Conservation (phyloP, 1,140 invertebrate genomes). For the Trichonephila clavata region DNA sequence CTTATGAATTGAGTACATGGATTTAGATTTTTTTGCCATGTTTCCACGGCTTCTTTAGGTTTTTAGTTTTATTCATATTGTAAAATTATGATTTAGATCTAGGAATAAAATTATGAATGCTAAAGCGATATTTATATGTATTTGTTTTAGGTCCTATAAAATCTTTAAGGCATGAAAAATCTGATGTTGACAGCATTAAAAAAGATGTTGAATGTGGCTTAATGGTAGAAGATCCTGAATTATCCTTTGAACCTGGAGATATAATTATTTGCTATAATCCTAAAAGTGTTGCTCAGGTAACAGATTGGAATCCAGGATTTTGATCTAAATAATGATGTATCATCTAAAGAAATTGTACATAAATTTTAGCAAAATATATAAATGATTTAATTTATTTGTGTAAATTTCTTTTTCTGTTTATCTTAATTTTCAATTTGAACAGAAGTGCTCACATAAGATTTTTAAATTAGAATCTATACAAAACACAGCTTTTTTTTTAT, state of each 20-base stretch:
- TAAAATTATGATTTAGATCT: too few relatives aligned
- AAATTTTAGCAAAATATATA: neutral
- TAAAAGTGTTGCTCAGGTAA: constrained; percentile 85
- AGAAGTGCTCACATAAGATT: too few relatives aligned
- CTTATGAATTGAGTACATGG: too few relatives aligned
- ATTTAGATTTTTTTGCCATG: too few relatives aligned
- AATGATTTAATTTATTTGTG: neutral
- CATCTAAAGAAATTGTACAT: constrained; percentile 16
- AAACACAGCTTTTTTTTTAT: too few relatives aligned
- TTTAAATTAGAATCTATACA: too few relatives aligned
- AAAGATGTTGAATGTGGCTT: constrained; percentile 93
- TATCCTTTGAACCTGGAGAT: constrained; percentile 89
- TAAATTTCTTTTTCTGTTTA: too few relatives aligned
- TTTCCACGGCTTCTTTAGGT: too few relatives aligned
- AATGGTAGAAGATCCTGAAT: constrained; percentile 85
- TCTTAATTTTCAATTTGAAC: too few relatives aligned
- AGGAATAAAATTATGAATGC: too few relatives aligned
- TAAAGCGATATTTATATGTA: constrained; percentile 36
- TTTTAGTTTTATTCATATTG: too few relatives aligned
- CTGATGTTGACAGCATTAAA: constrained; percentile 92
- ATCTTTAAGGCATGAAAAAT: constrained; percentile 94
- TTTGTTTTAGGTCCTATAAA: constrained; percentile 85
- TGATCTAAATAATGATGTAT: neutral
- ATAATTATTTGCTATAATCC: constrained; percentile 88
- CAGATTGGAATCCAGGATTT: constrained; percentile 86